These are phyloP conservation scores for Lycorma delicatula DNA, from an alignment of 1,140 invertebrate species.

Conservation along the genomic window DNA sequence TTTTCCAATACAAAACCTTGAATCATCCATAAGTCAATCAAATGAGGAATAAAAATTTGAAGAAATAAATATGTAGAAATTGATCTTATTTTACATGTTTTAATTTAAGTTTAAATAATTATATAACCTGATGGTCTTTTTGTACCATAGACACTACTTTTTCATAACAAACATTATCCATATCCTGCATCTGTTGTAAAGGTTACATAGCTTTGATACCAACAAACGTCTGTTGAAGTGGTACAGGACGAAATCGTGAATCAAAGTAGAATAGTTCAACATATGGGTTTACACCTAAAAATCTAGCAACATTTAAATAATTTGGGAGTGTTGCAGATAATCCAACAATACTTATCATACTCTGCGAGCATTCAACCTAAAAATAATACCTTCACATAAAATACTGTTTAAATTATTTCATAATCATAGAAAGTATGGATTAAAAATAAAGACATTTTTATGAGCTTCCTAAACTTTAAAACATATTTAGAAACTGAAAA, in stretches of 20 bases:
- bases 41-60: too few species aligned
- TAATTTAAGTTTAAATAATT: too few species aligned
- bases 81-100: too few species aligned
- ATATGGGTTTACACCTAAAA: slow-evolving; percentile 87
- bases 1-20: too few species aligned
- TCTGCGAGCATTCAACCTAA: slow-evolving; percentile 86
- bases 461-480: too few species aligned
- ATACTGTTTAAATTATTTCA: too few species aligned
- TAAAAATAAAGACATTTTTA: too few species aligned
- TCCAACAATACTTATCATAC: slow-evolving; percentile 96
- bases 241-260: slow-evolving; percentile 90
- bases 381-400: too few species aligned
- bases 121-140: slow-evolving; percentile 80
- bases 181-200: slow-evolving; percentile 68
- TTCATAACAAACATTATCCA: slow-evolving; percentile 92
- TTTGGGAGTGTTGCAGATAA: slow-evolving; percentile 97
- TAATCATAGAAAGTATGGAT: too few species aligned
- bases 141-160: slow-evolving; percentile 81
- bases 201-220: slow-evolving; percentile 77
- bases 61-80: too few species aligned
- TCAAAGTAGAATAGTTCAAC: slow-evolving; percentile 97
- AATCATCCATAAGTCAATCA: too few species aligned
- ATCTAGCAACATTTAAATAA: slow-evolving; percentile 92
- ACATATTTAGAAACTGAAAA: too few species aligned
- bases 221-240: slow-evolving; percentile 84